Evolutionary conservation across 2,113 vertebrate species (phyloP), one percentile per base, ranked within the genome.

Genomic region (Etia nguti): DNA sequence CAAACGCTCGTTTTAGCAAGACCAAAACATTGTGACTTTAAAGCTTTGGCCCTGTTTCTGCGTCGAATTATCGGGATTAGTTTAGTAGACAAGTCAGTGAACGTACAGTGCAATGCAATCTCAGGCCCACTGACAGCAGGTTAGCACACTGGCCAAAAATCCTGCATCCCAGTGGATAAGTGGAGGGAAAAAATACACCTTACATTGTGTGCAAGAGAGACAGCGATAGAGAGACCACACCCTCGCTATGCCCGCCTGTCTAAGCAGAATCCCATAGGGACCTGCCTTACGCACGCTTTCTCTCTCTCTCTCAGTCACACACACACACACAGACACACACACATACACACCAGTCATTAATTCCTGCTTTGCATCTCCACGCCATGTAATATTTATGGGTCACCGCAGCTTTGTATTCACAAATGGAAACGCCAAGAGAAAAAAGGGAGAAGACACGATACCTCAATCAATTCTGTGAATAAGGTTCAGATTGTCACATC

Each of bases 371-470:
- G 96, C 96, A 96, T 96, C 95, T 95, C 94, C 92, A 94, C 94
- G 93, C 95, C 95, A 96, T 96, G 95, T 95, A 96, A 96, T 96
- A 96, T 96, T 96, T 94, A 96, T 96, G 95, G 94, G 95, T 96
- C 95, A 96, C 95, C 90, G 92, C 93, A 95, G 94, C 96, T 95
- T 95, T 95, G 95, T 95, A 95, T 95, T 96, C 92, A 92, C 94
- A 95, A 95, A 96, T 95, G 95, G 95, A 94, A 94, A 94, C 93
- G 92, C 91, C 86, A 90, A 90, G 92, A 95, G 93, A 90, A 92
- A 93, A 93, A 93, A 88, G 79, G 85, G 80, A 89, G 86, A 94
- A 94, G 93, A 95, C 92, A 93, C 93, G 86, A 94, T 93, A 95
- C 94, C 94, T 95, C 94, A 93, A 95, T 96, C 95, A 95, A 94